phyloP scores from a whole-genome alignment of 2,888 invertebrate genomes.

The Morpho achilles region DNA sequence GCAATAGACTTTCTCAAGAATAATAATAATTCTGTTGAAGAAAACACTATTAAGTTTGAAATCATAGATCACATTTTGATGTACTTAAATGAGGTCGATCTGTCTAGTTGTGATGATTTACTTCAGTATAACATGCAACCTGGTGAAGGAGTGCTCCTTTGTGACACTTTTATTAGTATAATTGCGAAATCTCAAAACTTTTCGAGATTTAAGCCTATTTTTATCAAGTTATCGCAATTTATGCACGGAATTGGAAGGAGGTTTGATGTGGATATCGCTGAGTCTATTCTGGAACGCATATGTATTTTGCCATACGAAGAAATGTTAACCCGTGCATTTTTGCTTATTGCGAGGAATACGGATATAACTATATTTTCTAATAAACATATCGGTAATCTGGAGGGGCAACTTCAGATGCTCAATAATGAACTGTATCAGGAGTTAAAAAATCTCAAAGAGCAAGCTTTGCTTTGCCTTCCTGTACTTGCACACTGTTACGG shows the following conservation, averaged over 20 bases:
- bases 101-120: slow-evolving; percentile 41
- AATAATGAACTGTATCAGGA: slow-evolving; percentile 34
- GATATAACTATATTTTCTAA: slow-evolving; percentile 41
- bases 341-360: slow-evolving; percentile 47
- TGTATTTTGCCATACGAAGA: slow-evolving; percentile 54
- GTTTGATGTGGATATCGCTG: slow-evolving; percentile 41
- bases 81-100: slow-evolving; percentile 44
- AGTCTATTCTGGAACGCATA: slow-evolving; percentile 52
- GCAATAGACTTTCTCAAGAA: slow-evolving; percentile 42
- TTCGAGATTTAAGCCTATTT: slow-evolving; percentile 53
- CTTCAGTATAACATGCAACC: slow-evolving; percentile 30
- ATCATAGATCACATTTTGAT: slow-evolving; percentile 45
- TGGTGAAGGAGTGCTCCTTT: slow-evolving; percentile 31
- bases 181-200: slow-evolving; percentile 62
- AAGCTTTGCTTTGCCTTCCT: slow-evolving; percentile 7
- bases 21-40: slow-evolving; percentile 25
- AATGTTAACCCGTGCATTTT: slow-evolving; percentile 37
- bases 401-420: slow-evolving; percentile 36
- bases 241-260: slow-evolving; percentile 37
- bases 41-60: slow-evolving; percentile 30
- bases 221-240: slow-evolving; percentile 48
- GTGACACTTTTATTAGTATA: slow-evolving; percentile 47
- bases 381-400: slow-evolving; percentile 42
- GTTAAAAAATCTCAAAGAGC: slow-evolving; percentile 31
- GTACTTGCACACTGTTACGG: slow-evolving; percentile 7